A percentile compares a stretch with the other conserved stretches of the same genome.
Conservation (phyloP, 2,797 vertebrate species). For the Callimico goeldii region DNA sequence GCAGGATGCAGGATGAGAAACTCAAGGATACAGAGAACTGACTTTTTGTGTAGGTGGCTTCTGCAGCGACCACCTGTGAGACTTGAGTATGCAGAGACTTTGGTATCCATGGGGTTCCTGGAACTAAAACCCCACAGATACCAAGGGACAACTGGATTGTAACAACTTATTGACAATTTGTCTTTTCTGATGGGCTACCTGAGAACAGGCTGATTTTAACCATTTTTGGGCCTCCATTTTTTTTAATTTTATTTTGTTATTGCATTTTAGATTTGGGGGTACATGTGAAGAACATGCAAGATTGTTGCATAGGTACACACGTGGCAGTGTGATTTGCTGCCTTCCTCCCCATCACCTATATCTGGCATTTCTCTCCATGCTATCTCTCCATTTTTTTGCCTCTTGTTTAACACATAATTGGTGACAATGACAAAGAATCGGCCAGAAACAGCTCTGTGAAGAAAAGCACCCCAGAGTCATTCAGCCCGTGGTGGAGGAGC, state of each 20-base stretch:
- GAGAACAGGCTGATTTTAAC: slow-evolving; percentile 36
- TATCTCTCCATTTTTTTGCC: neutral
- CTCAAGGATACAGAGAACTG: neutral
- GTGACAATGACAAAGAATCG: neutral
- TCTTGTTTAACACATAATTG: slow-evolving; percentile 6
- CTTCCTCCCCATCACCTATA: too few relatives aligned
- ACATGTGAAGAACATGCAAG: too few relatives aligned
- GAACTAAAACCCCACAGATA: neutral
- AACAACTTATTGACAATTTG: neutral
- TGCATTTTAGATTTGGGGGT: too few relatives aligned
- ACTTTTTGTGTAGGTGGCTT: neutral
- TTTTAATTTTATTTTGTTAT: neutral
- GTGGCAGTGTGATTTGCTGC: too few relatives aligned
- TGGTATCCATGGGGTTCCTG: neutral
- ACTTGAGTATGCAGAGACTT: neutral
- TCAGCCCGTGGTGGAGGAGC: neutral
- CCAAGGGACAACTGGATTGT: neutral
- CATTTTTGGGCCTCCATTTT: neutral
- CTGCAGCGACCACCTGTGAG: neutral
- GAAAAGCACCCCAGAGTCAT: neutral
- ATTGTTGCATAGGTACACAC: too few relatives aligned
- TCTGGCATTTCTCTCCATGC: too few relatives aligned
- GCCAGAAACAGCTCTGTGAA: neutral
- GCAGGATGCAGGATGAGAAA: neutral
- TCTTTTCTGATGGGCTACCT: neutral